phyloP scores from a whole-genome alignment of 2,797 vertebrate species.

The Clarias pachynema region DNA sequence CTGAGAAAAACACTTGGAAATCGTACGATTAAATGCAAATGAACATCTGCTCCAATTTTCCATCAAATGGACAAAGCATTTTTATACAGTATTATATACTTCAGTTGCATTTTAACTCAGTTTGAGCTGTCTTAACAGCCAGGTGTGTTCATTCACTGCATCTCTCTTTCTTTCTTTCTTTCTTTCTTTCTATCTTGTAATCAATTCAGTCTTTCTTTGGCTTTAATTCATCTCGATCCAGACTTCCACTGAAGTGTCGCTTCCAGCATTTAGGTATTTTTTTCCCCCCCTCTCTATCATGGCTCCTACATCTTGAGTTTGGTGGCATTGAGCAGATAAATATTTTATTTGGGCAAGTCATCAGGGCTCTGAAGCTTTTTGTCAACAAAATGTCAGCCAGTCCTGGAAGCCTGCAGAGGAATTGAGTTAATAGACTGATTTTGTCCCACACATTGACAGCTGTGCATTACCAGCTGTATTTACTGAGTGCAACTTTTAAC shows the following conservation, averaged over 20 bases:
- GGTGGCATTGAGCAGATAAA: neutral
- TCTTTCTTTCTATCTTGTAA: neutral
- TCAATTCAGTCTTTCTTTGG: neutral
- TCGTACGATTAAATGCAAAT: conserved; percentile 70
- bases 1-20: conserved; percentile 51
- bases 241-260: neutral
- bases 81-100: conserved; percentile 70
- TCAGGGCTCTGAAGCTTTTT: neutral
- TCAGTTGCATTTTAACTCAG: conserved; percentile 60
- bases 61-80: conserved; percentile 61
- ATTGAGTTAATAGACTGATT: neutral
- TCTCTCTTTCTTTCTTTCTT: neutral
- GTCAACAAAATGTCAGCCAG: neutral
- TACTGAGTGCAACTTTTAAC: neutral
- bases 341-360: conserved; percentile 1
- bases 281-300: neutral
- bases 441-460: neutral
- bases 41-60: conserved; percentile 54
- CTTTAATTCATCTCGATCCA: neutral
- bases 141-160: conserved; percentile 8
- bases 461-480: neutral
- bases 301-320: neutral
- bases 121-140: conserved; percentile 49
- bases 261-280: neutral
- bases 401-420: neutral